Base-by-base conservation (phyloP, 2,888 invertebrate species). In the Dasysyrphus tricinctus region DNA sequence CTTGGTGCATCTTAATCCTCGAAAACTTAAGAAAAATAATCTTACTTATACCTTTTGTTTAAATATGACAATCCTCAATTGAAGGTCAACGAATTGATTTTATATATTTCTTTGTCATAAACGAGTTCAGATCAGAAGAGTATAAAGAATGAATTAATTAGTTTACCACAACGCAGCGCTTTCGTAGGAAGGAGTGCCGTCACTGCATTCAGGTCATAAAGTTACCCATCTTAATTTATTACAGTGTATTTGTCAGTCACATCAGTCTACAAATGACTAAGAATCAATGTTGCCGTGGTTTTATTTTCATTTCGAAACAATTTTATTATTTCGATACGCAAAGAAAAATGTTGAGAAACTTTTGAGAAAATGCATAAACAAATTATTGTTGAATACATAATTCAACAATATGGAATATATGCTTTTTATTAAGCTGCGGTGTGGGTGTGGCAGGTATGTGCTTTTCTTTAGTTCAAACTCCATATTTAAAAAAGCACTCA, bases 111-210 rank as follows among this genome's bases (percentile, higher is more conserved):
- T 79, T 70, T 63, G 47, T 79, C 39, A 29, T 44, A 84, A 79
- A 77, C 83, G 12, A 72, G 83, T 84, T 79, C 51, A 59, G 47
- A 65, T 24, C 24, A 24, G 24, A 51, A 57, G n/a, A n/a, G 5
- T 34, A 65, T 34, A n/a, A 44, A 47, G 70, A 77, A 51, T 24
- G 12, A 51, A 54, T 54, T 32, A 51, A 78, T 78, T 59, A 49
- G 12, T 69, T 34, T 77, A 56, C 24, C n/a, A 24, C 24, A 1
- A 24, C 32, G 61, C 56, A 7, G 44, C 7, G 47, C n/a, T 7
- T 51, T 32, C 59, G 65, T 56, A 82, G 73, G 73, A 72, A 82
- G 73, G 73, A 72, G 81, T 67, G 57, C 39, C 54, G 57, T 32
- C 47, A 34, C 29, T 82, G 73, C 69, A 73, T 65, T 54, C 37